Conservation (phyloP, 2,888 invertebrate species). For the Tenthredo amoena region DNA sequence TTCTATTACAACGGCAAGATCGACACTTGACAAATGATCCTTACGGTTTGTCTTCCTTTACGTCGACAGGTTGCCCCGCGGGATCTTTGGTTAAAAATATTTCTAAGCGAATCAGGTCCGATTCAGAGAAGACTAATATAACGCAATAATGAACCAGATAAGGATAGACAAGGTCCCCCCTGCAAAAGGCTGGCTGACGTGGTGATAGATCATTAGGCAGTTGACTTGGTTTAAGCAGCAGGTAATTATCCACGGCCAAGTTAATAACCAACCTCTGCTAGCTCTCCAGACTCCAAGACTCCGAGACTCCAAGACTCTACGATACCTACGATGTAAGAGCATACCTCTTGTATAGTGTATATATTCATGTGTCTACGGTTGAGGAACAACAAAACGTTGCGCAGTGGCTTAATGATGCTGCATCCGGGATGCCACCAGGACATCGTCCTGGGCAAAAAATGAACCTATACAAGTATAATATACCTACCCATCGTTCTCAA, state of each 20-base stretch:
- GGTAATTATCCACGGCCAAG: slow-evolving; percentile 67
- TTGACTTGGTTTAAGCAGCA: slow-evolving; percentile 66
- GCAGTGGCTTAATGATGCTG: slow-evolving; percentile 71
- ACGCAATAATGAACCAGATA: slow-evolving; percentile 43
- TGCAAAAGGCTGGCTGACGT: slow-evolving; percentile 59
- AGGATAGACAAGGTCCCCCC: slow-evolving; percentile 31
- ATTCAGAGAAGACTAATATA: slow-evolving; percentile 21
- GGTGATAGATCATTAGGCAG: slow-evolving; percentile 71
- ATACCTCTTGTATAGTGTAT: slow-evolving; percentile 27
- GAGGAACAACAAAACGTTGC: slow-evolving; percentile 53
- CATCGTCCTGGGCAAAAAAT: slow-evolving; percentile 65
- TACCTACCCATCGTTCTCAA: neutral
- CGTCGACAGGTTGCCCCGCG: slow-evolving; percentile 31
- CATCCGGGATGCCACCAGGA: slow-evolving; percentile 72
- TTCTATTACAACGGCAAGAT: slow-evolving; percentile 27
- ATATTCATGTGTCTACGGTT: slow-evolving; percentile 50
- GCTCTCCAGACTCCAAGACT: slow-evolving; percentile 55
- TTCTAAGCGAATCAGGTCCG: slow-evolving; percentile 38
- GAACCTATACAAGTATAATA: slow-evolving; percentile 41
- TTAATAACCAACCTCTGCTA: slow-evolving; percentile 66
- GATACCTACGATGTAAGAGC: slow-evolving; percentile 41
- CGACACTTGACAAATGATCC: slow-evolving; percentile 49
- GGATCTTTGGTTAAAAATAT: slow-evolving; percentile 23
- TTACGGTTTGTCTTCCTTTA: slow-evolving; percentile 24
- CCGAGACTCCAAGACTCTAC: slow-evolving; percentile 54